Base-by-base conservation (phyloP, 2,113 vertebrate species). In the Bostrychus sinensis region DNA sequence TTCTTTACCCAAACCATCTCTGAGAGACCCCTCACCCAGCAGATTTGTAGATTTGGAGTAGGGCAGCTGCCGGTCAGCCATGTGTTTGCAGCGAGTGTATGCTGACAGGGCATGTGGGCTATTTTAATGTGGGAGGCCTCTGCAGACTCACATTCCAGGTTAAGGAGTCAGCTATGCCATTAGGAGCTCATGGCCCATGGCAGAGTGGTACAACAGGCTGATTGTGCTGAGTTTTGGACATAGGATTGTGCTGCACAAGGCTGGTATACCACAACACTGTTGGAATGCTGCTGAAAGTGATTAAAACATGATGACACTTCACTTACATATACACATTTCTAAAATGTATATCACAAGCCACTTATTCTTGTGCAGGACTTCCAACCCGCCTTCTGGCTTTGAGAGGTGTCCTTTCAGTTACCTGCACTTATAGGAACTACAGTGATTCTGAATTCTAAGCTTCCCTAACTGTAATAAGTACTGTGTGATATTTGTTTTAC, bases 91-190 rank as follows among this genome's bases (percentile, higher is more conserved):
- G 66, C 53, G 48, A 42, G 60, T 53, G 62, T 26, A 72, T 77
- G 83, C 89, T 91, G 89, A 90, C 86, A 58, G 66, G 63, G 85
- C 89, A 80, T 16, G 70, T 54, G 1, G 78, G 73, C 77, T 87
- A 87, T 90, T 90, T 89, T 89, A 91, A 90, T 81, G 84, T 73
- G 65, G 62, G 77, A 79, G 80, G 77, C 81, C 62, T 75, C 74
- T 1, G 8, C 64, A 81, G 70, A 82, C 78, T 55, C 66, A 74
- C 77, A 88, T 88, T 90, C 89, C 80, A 79, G 68, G 50, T 69
- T 56, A 51, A 68, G 75, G 88, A 83, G 83, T 90, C 87, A 89
- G 84, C 89, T 89, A 87, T 82, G 81, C 64, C 60, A 36, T 68
- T 48, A 66, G 55, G 65, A 68, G 62, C 75, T 51, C 32, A 23